Conservation (phyloP, 2,797 vertebrate species). For the Apogon talboti region DNA sequence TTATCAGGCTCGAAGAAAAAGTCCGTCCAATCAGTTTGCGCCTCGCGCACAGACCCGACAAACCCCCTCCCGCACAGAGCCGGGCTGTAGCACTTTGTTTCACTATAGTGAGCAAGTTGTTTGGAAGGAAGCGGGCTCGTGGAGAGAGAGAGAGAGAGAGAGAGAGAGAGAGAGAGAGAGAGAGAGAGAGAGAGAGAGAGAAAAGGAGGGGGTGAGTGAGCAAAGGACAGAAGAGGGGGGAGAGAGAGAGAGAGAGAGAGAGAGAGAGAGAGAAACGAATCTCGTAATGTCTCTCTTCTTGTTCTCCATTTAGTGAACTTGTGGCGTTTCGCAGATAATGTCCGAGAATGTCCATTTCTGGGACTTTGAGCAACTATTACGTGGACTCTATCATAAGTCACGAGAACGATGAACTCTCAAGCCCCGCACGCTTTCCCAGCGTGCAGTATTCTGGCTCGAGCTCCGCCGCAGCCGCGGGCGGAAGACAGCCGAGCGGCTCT, state of each 20-base stretch:
- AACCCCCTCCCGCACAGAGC: slow-evolving; percentile 74
- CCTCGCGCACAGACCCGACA: slow-evolving; percentile 86
- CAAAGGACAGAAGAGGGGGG: too few relatives aligned
- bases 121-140: slow-evolving; percentile 83
- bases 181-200: too few relatives aligned
- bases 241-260: slow-evolving; percentile 47
- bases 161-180: slow-evolving; percentile 36
- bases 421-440: slow-evolving; percentile 89
- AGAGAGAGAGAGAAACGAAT: slow-evolving; percentile 74
- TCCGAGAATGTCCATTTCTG: slow-evolving; percentile 99
- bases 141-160: slow-evolving; percentile 52
- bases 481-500: slow-evolving; percentile 83
- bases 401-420: slow-evolving; percentile 92
- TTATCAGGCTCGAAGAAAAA: slow-evolving; percentile 95
- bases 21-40: slow-evolving; percentile 97
- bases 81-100: slow-evolving; percentile 89
- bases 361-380: slow-evolving; percentile 98
- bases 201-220: too few relatives aligned
- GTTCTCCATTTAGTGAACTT: slow-evolving; percentile 87
- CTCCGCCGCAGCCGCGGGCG: slow-evolving; percentile 75
- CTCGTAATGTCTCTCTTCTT: slow-evolving; percentile 84
- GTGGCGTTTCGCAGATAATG: slow-evolving; percentile 91
- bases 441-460: slow-evolving; percentile 89
- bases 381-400: slow-evolving; percentile 99
- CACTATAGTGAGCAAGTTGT: slow-evolving; percentile 84